Evolutionary conservation across 2,888 invertebrate genomes (phyloP).

Genomic region (Heteromyza rotundicornis): DNA sequence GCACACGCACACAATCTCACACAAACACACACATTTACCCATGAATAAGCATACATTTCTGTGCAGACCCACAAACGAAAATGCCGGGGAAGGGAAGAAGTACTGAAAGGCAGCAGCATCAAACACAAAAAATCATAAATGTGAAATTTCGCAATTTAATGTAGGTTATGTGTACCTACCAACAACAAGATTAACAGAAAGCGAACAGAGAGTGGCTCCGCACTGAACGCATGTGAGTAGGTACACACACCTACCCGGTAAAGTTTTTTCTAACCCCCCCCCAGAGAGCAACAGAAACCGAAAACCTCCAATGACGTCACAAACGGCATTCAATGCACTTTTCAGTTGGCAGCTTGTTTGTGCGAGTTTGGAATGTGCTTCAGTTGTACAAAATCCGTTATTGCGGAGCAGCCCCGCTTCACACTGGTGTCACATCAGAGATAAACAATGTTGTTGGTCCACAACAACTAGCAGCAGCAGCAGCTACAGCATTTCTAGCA

Average conservation of each 20-base stretch:
- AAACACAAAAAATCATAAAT: conserved; percentile 17
- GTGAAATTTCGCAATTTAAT: conserved; percentile 23
- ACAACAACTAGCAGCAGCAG: not conserved
- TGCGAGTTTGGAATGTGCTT: conserved; percentile 3
- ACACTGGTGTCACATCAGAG: not conserved
- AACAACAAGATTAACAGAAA: conserved; percentile 8
- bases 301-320: conserved; percentile 36
- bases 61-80: too few relatives aligned
- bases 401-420: not conserved
- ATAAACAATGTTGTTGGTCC: not conserved
- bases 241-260: not conserved
- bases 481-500: too few relatives aligned
- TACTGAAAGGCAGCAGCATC: conserved; percentile 1
- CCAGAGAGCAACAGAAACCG: not conserved
- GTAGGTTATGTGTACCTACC: conserved; percentile 17
- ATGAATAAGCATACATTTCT: not conserved
- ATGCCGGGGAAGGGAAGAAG: too few relatives aligned
- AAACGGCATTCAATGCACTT: conserved; percentile 37
- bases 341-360: not conserved
- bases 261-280: not conserved
- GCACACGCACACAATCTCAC: not conserved
- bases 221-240: too few relatives aligned
- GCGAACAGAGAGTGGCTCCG: too few relatives aligned
- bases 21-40: too few relatives aligned
- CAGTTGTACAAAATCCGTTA: not conserved